phyloP scores from a whole-genome alignment of 1,140 invertebrate genomes.

The Episyrphus balteatus region DNA sequence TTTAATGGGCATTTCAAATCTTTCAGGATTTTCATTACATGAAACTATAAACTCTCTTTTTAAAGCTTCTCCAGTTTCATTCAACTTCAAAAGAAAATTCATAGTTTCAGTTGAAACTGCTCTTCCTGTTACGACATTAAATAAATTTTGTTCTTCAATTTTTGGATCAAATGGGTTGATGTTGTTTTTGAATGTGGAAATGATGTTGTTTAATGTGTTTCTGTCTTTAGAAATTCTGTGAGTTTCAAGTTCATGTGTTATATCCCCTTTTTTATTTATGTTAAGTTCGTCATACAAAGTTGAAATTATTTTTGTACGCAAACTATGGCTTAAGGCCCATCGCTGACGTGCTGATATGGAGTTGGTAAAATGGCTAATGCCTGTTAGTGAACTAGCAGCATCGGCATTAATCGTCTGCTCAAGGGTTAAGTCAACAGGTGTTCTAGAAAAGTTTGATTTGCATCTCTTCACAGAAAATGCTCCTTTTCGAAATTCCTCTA shows the following conservation, averaged over 20 bases:
- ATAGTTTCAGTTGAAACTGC: not conserved
- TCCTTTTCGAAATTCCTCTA: not conserved
- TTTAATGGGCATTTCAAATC: not conserved
- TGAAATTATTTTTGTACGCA: conserved; percentile 4
- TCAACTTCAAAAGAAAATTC: too few species aligned
- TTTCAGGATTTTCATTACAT: not conserved
- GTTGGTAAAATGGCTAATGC: conserved; percentile 18
- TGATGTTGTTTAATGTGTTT: not conserved
- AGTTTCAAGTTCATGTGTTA: not conserved
- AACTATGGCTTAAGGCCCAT: conserved; percentile 10
- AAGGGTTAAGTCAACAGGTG: conserved; percentile 19
- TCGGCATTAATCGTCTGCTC: conserved; percentile 25
- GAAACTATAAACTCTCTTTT: too few species aligned
- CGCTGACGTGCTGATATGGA: conserved; percentile 18
- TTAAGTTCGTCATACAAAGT: not conserved
- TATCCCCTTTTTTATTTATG: not conserved
- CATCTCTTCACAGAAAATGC: conserved; percentile 11
- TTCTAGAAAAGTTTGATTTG: conserved; percentile 21
- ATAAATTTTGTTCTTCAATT: not conserved
- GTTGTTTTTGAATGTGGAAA: not conserved
- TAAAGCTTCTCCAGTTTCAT: too few species aligned
- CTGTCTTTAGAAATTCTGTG: not conserved
- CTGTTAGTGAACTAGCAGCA: conserved; percentile 16
- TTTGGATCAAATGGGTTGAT: not conserved
- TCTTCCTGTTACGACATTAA: not conserved